Evolutionary conservation across 2,113 vertebrate species (phyloP).

Genomic region (Malurus melanocephalus): DNA sequence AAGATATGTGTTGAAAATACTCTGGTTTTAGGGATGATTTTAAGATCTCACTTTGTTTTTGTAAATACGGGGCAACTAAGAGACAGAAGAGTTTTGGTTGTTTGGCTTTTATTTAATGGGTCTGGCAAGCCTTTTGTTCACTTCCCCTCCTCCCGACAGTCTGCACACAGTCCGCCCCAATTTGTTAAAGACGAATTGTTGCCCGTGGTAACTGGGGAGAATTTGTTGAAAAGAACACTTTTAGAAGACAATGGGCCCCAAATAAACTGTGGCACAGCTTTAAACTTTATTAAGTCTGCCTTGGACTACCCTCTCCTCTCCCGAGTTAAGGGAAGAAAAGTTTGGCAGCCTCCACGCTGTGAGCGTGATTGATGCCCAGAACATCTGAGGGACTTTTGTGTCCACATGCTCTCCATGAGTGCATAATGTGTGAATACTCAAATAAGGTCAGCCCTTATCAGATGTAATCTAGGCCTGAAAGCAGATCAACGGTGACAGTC

Average conservation of each 20-base stretch:
- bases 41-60: background rate
- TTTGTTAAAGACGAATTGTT: constrained; percentile 64
- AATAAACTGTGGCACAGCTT: constrained; percentile 73
- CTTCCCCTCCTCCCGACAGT: background rate
- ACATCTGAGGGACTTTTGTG: constrained; percentile 88
- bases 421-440: constrained; percentile 81
- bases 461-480: constrained; percentile 79
- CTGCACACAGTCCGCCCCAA: background rate
- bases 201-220: constrained; percentile 63
- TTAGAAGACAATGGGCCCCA: constrained; percentile 66
- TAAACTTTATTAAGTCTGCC: constrained; percentile 79
- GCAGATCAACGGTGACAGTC: constrained; percentile 82
- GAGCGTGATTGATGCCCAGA: constrained; percentile 84
- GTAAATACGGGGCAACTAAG: background rate
- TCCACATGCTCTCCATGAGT: constrained; percentile 80
- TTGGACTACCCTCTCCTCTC: constrained; percentile 65
- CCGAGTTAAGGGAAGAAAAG: constrained; percentile 72
- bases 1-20: background rate
- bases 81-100: background rate
- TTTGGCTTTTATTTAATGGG: background rate
- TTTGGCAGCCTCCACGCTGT: constrained; percentile 81
- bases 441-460: constrained; percentile 84
- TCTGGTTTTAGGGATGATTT: background rate
- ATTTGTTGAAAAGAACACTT: constrained; percentile 64
- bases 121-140: constrained; percentile 11